These are phyloP conservation scores for Pachyrhynchus sulphureomaculatus DNA, from an alignment of 1,140 invertebrate genomes.

Conservation along the genomic window DNA sequence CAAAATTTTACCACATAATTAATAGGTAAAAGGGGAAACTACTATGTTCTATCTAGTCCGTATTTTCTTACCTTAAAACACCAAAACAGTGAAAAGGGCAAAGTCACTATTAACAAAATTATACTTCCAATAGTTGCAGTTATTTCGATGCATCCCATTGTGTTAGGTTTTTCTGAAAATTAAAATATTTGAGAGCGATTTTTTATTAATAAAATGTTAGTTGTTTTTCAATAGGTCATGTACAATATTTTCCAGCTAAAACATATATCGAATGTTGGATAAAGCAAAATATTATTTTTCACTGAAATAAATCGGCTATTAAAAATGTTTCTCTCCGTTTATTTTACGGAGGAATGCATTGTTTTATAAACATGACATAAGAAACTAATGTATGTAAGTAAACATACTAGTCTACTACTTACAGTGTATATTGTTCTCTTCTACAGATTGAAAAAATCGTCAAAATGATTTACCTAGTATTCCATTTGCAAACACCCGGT, in stretches of 20 bases:
- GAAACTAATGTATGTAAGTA: constrained; percentile 2
- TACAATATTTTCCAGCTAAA: background rate
- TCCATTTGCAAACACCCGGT: too few species aligned
- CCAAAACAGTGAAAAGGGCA: constrained; percentile 83
- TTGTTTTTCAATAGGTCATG: too few species aligned
- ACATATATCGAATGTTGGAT: background rate
- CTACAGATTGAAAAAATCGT: too few species aligned
- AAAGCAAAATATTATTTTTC: background rate
- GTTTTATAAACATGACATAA: constrained; percentile 10
- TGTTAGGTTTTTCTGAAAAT: constrained; percentile 43
- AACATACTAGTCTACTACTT: too few species aligned
- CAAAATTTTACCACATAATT: too few species aligned
- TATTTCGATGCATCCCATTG: constrained; percentile 70
- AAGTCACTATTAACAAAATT: constrained; percentile 74
- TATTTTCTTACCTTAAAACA: constrained; percentile 73
- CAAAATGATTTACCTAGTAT: too few species aligned
- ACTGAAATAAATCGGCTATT: constrained; percentile 5
- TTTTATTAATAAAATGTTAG: too few species aligned
- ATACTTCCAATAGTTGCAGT: constrained; percentile 79
- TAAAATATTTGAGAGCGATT: too few species aligned
- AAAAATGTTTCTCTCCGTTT: constrained; percentile 8
- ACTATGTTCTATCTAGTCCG: too few species aligned
- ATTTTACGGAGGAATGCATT: background rate
- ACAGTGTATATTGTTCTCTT: too few species aligned
- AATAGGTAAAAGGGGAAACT: too few species aligned